Evolutionary conservation across 2,113 vertebrate species (phyloP).

Genomic region (Ardeotis arabs): DNA sequence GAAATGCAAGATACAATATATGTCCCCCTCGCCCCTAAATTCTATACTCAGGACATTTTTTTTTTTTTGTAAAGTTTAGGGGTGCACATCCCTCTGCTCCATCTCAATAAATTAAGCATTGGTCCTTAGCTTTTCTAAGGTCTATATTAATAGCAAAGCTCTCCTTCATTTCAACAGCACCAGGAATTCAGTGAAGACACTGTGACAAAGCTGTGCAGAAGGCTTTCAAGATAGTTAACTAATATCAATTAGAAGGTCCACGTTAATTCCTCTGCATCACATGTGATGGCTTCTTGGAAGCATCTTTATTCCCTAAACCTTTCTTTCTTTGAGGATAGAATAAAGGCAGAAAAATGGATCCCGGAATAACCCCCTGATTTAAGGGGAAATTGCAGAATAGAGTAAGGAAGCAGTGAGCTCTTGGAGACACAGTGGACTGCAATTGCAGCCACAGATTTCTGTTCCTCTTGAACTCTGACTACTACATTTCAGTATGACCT

Average conservation of each 20-base stretch:
- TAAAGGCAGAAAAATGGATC: neutral
- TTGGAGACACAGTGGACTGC: neutral
- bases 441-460: neutral
- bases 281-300: neutral
- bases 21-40: neutral
- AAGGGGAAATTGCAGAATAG: neutral
- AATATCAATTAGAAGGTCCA: neutral
- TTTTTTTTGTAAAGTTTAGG: neutral
- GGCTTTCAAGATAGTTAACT: neutral
- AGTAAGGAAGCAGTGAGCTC: neutral
- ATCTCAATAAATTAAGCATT: accelerated
- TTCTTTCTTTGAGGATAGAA: neutral
- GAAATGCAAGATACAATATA: accelerated
- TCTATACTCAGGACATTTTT: neutral
- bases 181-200: neutral
- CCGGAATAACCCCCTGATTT: neutral
- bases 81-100: neutral
- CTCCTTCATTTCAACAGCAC: neutral
- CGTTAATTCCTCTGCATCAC: neutral
- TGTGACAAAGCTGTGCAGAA: neutral
- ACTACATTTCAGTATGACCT: neutral
- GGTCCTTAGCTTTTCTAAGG: neutral
- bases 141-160: neutral
- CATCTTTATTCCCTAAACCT: neutral
- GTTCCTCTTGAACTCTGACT: neutral